Percentiles rank a stretch among this genome's conserved stretches.
Conservation (phyloP, 2,888 invertebrate species). For the Ormyrus nitidulus region DNA sequence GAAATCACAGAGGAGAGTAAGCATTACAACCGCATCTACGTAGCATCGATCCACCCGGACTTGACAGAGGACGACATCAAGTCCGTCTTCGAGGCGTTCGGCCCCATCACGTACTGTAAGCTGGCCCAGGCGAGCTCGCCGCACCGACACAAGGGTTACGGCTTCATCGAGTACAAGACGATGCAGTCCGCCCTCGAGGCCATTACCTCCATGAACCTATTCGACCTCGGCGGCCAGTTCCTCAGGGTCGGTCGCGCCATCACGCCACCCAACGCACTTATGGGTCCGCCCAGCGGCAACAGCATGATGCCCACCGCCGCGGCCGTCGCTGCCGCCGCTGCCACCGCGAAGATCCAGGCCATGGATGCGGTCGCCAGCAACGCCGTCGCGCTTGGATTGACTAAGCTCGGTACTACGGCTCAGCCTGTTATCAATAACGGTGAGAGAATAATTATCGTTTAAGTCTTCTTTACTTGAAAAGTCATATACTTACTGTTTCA, state of each 20-base stretch:
- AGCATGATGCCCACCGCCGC: conserved; percentile 96
- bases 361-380: conserved; percentile 95
- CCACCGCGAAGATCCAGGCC: conserved; percentile 96
- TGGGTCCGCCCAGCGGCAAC: conserved; percentile 86
- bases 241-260: conserved; percentile 95
- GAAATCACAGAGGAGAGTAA: conserved; percentile 99
- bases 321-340: conserved; percentile 93
- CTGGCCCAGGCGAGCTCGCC: conserved; percentile 93
- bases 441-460: conserved; percentile 34
- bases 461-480: no score
- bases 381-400: conserved; percentile 83
- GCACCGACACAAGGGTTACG: conserved; percentile 96
- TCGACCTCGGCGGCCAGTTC: conserved; percentile 98
- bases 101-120: conserved; percentile 95
- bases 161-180: conserved; percentile 98
- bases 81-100: conserved; percentile 99
- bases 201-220: conserved; percentile 98
- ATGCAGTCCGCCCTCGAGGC: conserved; percentile 96
- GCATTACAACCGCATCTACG: conserved; percentile 97
- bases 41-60: conserved; percentile 98
- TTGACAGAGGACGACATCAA: conserved; percentile 97
- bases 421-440: conserved; percentile 70
- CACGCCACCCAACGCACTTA: conserved; percentile 95
- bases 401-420: conserved; percentile 69
- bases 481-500: no score